phyloP scores from a whole-genome alignment of 2,888 invertebrate species.

The Beris morrisii region DNA sequence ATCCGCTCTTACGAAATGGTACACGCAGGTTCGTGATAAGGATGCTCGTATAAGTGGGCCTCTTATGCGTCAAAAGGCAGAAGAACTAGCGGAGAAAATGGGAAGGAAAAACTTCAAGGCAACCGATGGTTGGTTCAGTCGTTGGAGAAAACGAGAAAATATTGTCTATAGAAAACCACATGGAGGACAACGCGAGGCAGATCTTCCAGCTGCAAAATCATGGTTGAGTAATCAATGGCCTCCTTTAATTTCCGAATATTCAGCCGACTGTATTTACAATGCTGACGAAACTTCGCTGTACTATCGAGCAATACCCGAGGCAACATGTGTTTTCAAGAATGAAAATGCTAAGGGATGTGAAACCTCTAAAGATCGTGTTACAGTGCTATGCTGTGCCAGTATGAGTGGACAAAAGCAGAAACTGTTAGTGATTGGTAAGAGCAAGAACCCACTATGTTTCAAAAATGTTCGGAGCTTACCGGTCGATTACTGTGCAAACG shows the following conservation, averaged over 20 bases:
- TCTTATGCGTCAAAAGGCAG: background rate
- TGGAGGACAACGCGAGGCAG: background rate
- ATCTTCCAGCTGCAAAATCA: background rate
- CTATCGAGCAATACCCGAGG: background rate
- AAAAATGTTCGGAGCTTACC: background rate
- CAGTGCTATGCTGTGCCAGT: background rate
- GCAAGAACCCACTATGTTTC: background rate
- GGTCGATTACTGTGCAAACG: background rate
- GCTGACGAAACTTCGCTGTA: background rate
- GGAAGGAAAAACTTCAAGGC: background rate
- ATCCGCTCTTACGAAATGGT: background rate
- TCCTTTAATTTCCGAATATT: background rate
- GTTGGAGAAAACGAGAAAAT: background rate
- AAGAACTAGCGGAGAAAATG: background rate
- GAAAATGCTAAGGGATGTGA: background rate
- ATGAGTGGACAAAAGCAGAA: background rate
- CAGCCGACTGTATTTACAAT: background rate
- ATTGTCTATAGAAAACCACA: background rate
- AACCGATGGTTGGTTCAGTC: background rate
- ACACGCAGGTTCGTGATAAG: background rate
- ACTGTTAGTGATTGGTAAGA: background rate
- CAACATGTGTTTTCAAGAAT: background rate
- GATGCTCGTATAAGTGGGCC: background rate
- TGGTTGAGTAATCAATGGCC: background rate
- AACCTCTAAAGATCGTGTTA: background rate